Conservation (phyloP, 2,797 vertebrate genomes). For the Phaenicophaeus curvirostris region DNA sequence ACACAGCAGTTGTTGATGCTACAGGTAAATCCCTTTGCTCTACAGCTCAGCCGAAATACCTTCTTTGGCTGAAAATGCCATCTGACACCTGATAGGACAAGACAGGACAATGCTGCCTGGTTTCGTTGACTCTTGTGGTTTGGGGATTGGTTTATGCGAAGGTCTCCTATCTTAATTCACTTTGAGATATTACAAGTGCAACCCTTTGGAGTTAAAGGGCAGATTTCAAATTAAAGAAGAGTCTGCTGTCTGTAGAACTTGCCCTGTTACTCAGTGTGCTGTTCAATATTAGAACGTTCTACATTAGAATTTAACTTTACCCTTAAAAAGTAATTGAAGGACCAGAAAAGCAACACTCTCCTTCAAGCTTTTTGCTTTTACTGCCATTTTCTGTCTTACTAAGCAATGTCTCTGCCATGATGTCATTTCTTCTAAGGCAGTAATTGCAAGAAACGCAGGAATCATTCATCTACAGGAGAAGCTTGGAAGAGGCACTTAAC, state of each 20-base stretch:
- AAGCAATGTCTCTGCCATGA: conserved; percentile 45
- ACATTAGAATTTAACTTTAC: neutral
- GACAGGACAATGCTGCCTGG: neutral
- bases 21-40: neutral
- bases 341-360: conserved; percentile 28
- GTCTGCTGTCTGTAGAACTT: neutral
- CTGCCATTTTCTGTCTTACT: conserved; percentile 38
- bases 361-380: conserved; percentile 63
- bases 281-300: neutral
- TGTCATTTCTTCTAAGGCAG: conserved; percentile 22
- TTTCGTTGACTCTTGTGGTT: neutral
- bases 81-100: neutral
- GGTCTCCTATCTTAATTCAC: neutral
- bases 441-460: conserved; percentile 22
- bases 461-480: conserved; percentile 23
- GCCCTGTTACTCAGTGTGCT: neutral
- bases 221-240: neutral
- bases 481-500: conserved; percentile 36
- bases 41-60: neutral
- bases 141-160: neutral
- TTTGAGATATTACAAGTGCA: neutral
- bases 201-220: neutral
- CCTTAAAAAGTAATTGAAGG: conserved; percentile 23
- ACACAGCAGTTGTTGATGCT: neutral
- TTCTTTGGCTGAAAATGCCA: neutral